phyloP scores from a whole-genome alignment of 2,113 vertebrate genomes.

The Uria aalge region DNA sequence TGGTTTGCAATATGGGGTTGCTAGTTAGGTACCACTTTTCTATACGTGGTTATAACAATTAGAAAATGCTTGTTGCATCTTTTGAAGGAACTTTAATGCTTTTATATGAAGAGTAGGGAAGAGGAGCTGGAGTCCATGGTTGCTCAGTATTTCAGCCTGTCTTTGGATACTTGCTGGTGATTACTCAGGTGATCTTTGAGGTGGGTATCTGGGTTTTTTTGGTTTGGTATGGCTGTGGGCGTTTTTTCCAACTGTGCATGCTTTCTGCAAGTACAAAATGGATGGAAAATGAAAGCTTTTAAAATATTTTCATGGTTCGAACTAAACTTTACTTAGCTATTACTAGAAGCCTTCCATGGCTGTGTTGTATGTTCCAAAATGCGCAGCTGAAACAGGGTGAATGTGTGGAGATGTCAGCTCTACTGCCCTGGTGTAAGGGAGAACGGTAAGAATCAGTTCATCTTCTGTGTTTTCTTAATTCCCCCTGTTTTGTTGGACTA shows the following conservation, averaged over 20 bases:
- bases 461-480: background rate
- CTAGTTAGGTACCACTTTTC: background rate
- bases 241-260: background rate
- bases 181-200: background rate
- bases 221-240: background rate
- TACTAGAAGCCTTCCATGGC: background rate
- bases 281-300: background rate
- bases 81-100: background rate
- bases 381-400: background rate
- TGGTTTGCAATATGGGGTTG: background rate
- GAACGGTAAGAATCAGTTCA: background rate
- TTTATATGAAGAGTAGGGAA: background rate
- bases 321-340: background rate
- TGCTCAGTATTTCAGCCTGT: background rate
- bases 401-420: background rate
- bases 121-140: background rate
- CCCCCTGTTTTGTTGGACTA: background rate
- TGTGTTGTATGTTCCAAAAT: background rate
- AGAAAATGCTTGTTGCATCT: background rate
- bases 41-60: background rate
- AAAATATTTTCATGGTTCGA: background rate
- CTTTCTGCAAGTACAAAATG: background rate
- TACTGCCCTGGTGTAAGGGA: conserved; percentile 4
- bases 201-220: background rate
- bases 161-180: background rate